Evolutionary conservation across 2,113 vertebrate species (phyloP).

Genomic region (Rousettus leschenaultii): DNA sequence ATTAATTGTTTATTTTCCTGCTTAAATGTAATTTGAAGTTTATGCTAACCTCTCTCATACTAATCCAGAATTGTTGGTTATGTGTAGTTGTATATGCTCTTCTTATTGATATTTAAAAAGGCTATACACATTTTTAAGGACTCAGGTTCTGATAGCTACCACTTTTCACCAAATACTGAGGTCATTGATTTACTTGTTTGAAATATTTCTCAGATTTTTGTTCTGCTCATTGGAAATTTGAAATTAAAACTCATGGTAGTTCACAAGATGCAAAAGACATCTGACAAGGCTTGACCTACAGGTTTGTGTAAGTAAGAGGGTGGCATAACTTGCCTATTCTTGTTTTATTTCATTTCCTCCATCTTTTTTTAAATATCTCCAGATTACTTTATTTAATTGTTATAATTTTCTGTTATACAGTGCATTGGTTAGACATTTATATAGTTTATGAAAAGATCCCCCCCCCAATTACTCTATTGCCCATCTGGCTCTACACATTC

Average conservation of each 20-base stretch:
- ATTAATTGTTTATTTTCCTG: background rate
- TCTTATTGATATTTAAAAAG: background rate
- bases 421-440: too few relatives aligned
- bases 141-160: background rate
- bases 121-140: background rate
- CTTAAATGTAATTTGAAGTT: background rate
- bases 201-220: background rate
- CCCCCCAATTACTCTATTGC: too few relatives aligned
- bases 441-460: too few relatives aligned
- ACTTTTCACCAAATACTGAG: background rate
- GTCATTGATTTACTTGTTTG: background rate
- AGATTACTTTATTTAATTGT: background rate
- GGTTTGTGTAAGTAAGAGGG: background rate
- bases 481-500: too few relatives aligned
- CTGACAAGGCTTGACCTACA: too few relatives aligned
- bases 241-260: background rate
- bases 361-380: background rate
- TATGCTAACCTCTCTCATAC: background rate
- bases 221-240: background rate
- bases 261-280: background rate
- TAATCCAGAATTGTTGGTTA: background rate
- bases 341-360: background rate
- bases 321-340: background rate
- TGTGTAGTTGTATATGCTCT: background rate
- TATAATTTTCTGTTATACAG: too few relatives aligned